phyloP scores from a whole-genome alignment of 2,797 vertebrate species.

The Acanthurus lineatus region DNA sequence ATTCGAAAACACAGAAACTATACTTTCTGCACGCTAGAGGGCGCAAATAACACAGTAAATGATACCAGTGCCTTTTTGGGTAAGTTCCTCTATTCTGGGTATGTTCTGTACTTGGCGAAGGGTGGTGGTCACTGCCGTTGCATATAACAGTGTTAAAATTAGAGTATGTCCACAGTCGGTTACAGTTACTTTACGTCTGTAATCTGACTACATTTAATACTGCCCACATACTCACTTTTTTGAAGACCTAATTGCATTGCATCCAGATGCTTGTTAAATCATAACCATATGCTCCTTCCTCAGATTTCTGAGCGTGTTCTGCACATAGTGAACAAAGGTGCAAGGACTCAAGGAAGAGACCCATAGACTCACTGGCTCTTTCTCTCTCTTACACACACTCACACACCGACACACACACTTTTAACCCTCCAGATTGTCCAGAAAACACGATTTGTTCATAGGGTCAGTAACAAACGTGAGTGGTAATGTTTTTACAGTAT shows the following conservation, averaged over 20 bases:
- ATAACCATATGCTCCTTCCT: conserved; percentile 82
- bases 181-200: conserved; percentile 47
- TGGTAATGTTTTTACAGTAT: conserved; percentile 80
- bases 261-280: conserved; percentile 83
- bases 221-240: conserved; percentile 30
- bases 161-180: conserved; percentile 23
- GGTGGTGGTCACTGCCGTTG: conserved; percentile 12
- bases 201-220: conserved; percentile 66
- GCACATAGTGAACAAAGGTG: conserved; percentile 59
- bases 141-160: conserved; percentile 7
- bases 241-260: conserved; percentile 71
- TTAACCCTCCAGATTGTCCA: conserved; percentile 41
- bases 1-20: neutral
- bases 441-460: conserved; percentile 49
- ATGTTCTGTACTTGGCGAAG: conserved; percentile 18
- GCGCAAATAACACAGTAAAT: conserved; percentile 55
- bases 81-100: conserved; percentile 9
- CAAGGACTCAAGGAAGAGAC: conserved; percentile 17
- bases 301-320: conserved; percentile 70
- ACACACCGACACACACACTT: conserved; percentile 33
- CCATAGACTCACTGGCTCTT: conserved; percentile 33
- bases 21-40: conserved; percentile 59
- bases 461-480: conserved; percentile 79
- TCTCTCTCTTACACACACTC: conserved; percentile 12
- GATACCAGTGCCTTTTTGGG: neutral